phyloP scores from a whole-genome alignment of 1,140 invertebrate species.

The Bombus consobrinus region DNA sequence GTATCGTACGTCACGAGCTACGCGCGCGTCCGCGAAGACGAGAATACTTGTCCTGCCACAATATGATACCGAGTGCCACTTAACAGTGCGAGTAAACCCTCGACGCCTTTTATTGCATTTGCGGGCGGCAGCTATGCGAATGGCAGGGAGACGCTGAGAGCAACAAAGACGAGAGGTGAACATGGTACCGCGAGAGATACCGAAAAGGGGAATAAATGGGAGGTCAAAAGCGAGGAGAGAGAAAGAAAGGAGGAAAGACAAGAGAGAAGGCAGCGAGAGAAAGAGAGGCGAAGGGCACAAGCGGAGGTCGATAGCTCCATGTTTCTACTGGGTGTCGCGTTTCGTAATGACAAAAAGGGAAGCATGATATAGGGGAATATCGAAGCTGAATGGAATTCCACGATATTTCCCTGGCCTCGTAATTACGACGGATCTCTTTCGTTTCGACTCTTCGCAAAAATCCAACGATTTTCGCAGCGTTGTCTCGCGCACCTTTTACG shows the following conservation, averaged over 20 bases:
- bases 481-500: not conserved
- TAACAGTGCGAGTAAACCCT: conserved; percentile 74
- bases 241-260: not conserved
- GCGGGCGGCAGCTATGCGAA: conserved; percentile 48
- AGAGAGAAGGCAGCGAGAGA: not conserved
- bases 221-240: not conserved
- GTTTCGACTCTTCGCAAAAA: not conserved
- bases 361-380: not conserved
- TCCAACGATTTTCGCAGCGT: not conserved
- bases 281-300: not conserved
- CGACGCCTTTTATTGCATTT: conserved; percentile 77
- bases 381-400: conserved; percentile 49
- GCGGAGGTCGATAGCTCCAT: conserved; percentile 46
- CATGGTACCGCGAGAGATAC: not conserved
- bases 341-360: conserved; percentile 46
- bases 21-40: conserved; percentile 45
- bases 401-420: conserved; percentile 44
- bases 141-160: conserved; percentile 26
- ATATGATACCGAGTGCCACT: conserved; percentile 75
- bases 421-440: conserved; percentile 48
- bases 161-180: conserved; percentile 25
- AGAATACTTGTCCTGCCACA: conserved; percentile 66
- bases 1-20: conserved; percentile 10
- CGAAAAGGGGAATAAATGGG: not conserved
- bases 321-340: conserved; percentile 59